Base-by-base conservation (phyloP, 2,888 invertebrate genomes). In the Helicoverpa assulta region DNA sequence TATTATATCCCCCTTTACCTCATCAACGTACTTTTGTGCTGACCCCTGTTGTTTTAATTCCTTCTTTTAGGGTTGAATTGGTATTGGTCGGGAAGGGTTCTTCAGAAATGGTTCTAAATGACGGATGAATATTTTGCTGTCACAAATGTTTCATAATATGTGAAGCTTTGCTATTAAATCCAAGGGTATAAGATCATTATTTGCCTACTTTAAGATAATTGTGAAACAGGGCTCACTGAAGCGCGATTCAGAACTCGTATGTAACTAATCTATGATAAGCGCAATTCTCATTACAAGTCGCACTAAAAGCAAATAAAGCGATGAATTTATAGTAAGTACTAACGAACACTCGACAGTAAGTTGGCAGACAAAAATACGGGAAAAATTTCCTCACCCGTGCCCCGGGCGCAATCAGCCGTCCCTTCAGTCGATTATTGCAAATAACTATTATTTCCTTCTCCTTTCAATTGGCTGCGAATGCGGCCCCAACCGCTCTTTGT, bases 1-100 rank as follows among this genome's bases (percentile, higher is more conserved):
- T 89, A 94, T 95, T 94, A 94, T 91, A 88, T 91, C 88, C 95
- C 93, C 95, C 93, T 95, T 95, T 95, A 94, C 95, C 92, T 95
- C 94, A 94, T 95, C 94, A 94, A 86, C 76, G 90, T 84, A 91
- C 90, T 93, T 92, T 94, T 93, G 89, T 93, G 80, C 88, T 89
- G 89, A 88, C 93, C 94, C 93, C 87, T 89, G 92, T 92, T 92
- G 91, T 93, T 93, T 93, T 93, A 94, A 93, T 94, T 90, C 90
- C 83, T 91, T 90, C 91, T 93, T 93, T 90, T 93, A 91, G 92
- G 94, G 94, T 93, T 92, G 90, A 91, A 85, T 92, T 81, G 84
- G 79, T 66, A 72, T 62, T 66, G 65, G 71, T 78, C 74, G 53
- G 71, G 78, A 81, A 77, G 81, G 74, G 77, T 74, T 70, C 58